Percentiles rank a stretch among this genome's conserved stretches.
phyloP scores from a whole-genome alignment of 2,113 vertebrate species.

The Motacilla alba region DNA sequence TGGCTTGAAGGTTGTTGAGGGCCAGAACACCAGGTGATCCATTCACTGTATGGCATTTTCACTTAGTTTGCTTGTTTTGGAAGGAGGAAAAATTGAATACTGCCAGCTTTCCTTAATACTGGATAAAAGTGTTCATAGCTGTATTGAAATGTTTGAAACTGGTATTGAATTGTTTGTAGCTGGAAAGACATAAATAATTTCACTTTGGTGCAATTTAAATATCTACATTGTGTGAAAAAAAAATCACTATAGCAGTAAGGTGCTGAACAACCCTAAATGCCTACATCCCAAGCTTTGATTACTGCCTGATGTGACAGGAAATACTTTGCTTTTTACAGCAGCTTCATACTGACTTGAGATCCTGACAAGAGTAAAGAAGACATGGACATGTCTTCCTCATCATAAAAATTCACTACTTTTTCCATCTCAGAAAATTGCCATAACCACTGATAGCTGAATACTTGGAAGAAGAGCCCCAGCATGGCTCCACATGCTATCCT shows the following conservation, averaged over 20 bases:
- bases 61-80: background rate
- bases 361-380: background rate
- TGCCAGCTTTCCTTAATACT: background rate
- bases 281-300: background rate
- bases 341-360: background rate
- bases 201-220: background rate
- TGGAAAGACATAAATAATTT: background rate
- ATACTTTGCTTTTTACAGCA: background rate
- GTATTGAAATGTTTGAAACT: background rate
- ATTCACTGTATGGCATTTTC: background rate
- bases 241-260: fast-evolving
- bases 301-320: background rate
- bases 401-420: background rate
- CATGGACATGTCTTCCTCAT: background rate
- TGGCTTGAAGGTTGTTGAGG: background rate
- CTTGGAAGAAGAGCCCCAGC: background rate
- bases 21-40: background rate
- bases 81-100: background rate
- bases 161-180: background rate
- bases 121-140: background rate
- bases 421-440: background rate
- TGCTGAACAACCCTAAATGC: background rate
- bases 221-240: background rate
- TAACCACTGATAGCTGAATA: background rate
- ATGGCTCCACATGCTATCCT: background rate